phyloP scores from a whole-genome alignment of 2,888 invertebrate genomes.

The Cryptophagus acutangulus region DNA sequence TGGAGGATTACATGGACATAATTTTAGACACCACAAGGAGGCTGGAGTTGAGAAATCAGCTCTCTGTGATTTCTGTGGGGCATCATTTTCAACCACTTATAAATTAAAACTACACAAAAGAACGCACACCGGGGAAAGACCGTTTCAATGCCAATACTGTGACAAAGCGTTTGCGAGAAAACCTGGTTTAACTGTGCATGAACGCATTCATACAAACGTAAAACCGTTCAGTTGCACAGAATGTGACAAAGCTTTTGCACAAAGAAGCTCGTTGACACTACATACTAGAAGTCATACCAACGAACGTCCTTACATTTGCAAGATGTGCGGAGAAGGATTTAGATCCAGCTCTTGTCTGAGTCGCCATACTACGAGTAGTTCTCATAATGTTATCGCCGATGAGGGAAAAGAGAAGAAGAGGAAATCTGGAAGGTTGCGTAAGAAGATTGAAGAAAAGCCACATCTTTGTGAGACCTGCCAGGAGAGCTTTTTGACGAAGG shows the following conservation, averaged over 20 bases:
- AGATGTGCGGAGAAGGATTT: constrained; percentile 57
- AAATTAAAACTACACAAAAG: constrained; percentile 50
- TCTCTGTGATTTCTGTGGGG: constrained; percentile 58
- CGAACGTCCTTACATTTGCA: constrained; percentile 57
- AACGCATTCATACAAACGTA: constrained; percentile 44
- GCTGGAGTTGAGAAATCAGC: too few species aligned
- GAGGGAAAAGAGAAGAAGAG: not conserved
- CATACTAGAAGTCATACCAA: constrained; percentile 63
- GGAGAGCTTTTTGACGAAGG: not conserved
- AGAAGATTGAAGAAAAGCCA: not conserved
- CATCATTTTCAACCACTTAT: constrained; percentile 51
- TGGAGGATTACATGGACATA: too few species aligned
- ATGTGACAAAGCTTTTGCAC: constrained; percentile 60
- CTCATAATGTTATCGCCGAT: not conserved
- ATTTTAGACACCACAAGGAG: too few species aligned
- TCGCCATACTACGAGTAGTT: too few species aligned
- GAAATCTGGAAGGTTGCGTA: constrained; percentile 2
- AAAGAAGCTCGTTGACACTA: constrained; percentile 59
- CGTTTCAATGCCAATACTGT: constrained; percentile 43
- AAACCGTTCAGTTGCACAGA: constrained; percentile 52
- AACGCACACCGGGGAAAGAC: constrained; percentile 44
- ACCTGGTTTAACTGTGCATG: constrained; percentile 43
- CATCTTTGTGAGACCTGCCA: not conserved
- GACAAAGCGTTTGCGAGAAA: constrained; percentile 46
- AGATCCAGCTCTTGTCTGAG: constrained; percentile 60